A percentile compares a stretch with the other conserved stretches of the same genome.
phyloP scores from a whole-genome alignment of 1,140 invertebrate species.

The Drosophila setifemur region DNA sequence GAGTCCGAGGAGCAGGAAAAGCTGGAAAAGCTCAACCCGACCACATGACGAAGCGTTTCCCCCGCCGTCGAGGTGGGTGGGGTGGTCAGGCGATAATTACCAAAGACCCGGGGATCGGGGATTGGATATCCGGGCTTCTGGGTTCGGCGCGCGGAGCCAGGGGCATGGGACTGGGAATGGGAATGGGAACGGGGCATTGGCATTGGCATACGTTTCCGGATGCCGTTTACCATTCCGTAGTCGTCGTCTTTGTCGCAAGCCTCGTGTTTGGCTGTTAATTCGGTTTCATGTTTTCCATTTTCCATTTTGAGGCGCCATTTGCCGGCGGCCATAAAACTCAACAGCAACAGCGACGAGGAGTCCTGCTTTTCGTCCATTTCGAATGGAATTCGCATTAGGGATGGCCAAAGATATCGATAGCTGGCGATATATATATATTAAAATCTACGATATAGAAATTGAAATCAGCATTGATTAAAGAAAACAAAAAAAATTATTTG shows the following conservation, averaged over 20 bases:
- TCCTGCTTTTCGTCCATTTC: background rate
- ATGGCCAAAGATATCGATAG: too few relatives aligned
- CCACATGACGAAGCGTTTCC: conserved; percentile 25
- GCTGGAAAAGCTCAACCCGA: background rate
- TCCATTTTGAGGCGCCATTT: conserved; percentile 55
- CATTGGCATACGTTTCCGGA: conserved; percentile 44
- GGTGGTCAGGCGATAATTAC: conserved; percentile 43
- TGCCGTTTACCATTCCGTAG: conserved; percentile 22
- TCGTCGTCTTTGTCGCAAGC: conserved; percentile 15
- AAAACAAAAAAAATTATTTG: too few relatives aligned
- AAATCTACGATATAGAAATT: too few relatives aligned
- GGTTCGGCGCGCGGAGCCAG: conserved; percentile 29
- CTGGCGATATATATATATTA: too few relatives aligned
- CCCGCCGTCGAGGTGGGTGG: background rate
- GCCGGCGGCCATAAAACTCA: conserved; percentile 65
- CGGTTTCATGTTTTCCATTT: conserved; percentile 74
- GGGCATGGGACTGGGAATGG: too few relatives aligned
- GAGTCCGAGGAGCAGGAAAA: background rate
- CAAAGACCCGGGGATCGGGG: conserved; percentile 9
- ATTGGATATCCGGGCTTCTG: background rate
- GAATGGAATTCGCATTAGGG: background rate
- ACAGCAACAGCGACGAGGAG: conserved; percentile 28
- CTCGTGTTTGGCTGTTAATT: conserved; percentile 64
- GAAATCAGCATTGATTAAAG: too few relatives aligned
- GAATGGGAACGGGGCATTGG: too few relatives aligned